Conservation (phyloP, 1,140 invertebrate genomes). For the Pseudomyrmex pallidus region DNA sequence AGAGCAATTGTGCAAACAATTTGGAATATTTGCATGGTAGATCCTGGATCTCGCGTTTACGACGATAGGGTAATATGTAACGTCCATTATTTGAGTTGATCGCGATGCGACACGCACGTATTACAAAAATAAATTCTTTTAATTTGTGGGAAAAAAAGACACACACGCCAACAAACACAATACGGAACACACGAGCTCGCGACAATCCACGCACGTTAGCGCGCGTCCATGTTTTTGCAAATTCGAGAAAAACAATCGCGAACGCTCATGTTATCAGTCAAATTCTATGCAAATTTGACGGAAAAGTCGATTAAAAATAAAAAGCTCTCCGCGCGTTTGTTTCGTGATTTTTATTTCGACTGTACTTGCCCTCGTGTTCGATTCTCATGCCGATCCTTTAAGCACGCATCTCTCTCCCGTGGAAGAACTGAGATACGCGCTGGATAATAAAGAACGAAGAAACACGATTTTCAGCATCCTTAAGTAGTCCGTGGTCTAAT, state of each 20-base stretch:
- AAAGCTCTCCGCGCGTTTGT: background rate
- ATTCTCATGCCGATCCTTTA: constrained; percentile 39
- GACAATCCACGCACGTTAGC: background rate
- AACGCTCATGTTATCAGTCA: background rate
- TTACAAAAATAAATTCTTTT: no score
- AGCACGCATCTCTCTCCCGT: constrained; percentile 37
- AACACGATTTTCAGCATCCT: constrained; percentile 56
- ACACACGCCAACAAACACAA: background rate
- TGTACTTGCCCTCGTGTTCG: constrained; percentile 36
- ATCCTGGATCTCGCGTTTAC: background rate
- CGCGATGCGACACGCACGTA: no score
- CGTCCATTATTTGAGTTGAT: no score
- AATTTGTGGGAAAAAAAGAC: background rate
- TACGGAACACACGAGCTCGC: background rate
- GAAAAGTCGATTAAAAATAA: background rate
- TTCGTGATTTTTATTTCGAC: constrained; percentile 42
- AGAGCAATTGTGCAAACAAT: constrained; percentile 49
- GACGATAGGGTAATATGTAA: no score
- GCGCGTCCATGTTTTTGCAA: no score
- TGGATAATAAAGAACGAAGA: constrained; percentile 52
- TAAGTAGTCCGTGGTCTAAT: constrained; percentile 50
- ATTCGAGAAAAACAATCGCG: background rate
- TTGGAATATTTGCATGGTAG: background rate
- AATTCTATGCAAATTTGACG: background rate
- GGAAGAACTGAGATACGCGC: constrained; percentile 42